phyloP scores from a whole-genome alignment of 2,797 vertebrate genomes.

The Peromyscus aztecus region DNA sequence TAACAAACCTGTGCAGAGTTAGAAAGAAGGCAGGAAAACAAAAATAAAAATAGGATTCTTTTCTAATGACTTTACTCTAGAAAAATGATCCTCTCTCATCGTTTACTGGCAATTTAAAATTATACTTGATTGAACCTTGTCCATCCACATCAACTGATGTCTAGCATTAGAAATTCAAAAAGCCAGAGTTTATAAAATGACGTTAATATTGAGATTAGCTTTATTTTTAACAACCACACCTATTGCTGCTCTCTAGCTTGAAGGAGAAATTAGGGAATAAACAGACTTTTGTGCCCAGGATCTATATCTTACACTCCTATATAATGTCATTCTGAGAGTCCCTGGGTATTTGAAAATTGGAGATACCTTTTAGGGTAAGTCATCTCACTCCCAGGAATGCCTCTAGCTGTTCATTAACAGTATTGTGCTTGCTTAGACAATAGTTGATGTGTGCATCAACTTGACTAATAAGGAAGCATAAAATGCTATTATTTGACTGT shows the following conservation, averaged over 20 bases:
- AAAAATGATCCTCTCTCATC: not conserved
- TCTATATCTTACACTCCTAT: not conserved
- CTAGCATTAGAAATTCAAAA: slow-evolving; percentile 6
- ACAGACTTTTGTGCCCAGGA: not conserved
- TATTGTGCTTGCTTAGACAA: not conserved
- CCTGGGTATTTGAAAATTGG: not conserved
- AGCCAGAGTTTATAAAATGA: slow-evolving; percentile 10
- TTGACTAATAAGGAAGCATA: not conserved
- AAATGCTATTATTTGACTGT: slow-evolving; percentile 3
- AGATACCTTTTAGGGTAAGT: not conserved
- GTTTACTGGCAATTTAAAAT: slow-evolving; percentile 49
- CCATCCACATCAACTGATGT: slow-evolving; percentile 7
- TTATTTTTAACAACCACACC: slow-evolving; percentile 48
- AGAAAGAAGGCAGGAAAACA: slow-evolving; percentile 13
- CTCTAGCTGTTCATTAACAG: slow-evolving; percentile 18
- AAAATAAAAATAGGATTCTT: not conserved
- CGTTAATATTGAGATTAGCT: not conserved
- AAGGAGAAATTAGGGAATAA: slow-evolving; percentile 1
- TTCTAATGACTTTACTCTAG: not conserved
- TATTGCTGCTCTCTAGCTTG: slow-evolving; percentile 37
- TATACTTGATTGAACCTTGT: slow-evolving; percentile 31
- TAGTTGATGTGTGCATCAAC: slow-evolving; percentile 13
- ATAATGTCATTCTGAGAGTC: slow-evolving; percentile 1
- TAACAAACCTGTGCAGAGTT: not conserved
- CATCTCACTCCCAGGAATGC: not conserved